Conservation (phyloP, 2,797 vertebrate species). For the Petrocephalus schoutedeni region DNA sequence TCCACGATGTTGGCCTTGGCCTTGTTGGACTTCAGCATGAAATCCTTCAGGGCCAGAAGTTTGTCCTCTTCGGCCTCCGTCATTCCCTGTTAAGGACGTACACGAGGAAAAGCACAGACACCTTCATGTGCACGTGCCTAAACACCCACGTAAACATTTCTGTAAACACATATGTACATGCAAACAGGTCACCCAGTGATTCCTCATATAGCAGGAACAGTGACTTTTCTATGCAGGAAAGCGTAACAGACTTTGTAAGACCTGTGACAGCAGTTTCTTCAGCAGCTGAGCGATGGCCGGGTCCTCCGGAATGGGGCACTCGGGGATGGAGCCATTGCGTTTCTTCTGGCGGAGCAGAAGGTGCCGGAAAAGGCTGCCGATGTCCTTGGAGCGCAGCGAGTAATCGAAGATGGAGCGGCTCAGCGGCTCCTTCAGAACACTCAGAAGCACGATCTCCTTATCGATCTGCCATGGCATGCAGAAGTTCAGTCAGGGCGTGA, state of each 20-base stretch:
- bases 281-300: slow-evolving; percentile 86
- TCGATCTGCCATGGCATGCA: slow-evolving; percentile 72
- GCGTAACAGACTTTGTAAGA: slow-evolving; percentile 40
- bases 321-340: slow-evolving; percentile 73
- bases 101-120: neutral
- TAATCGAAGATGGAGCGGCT: slow-evolving; percentile 97
- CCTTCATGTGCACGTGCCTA: neutral
- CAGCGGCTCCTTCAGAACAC: slow-evolving; percentile 90
- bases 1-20: slow-evolving; percentile 93
- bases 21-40: slow-evolving; percentile 95
- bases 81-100: slow-evolving; percentile 74
- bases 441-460: slow-evolving; percentile 90
- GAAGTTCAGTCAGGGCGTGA: neutral
- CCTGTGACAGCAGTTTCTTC: slow-evolving; percentile 95
- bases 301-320: slow-evolving; percentile 83
- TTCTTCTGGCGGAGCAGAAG: slow-evolving; percentile 89
- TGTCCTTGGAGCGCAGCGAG: slow-evolving; percentile 89
- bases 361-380: slow-evolving; percentile 84
- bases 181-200: neutral
- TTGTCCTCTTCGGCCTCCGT: slow-evolving; percentile 94
- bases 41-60: slow-evolving; percentile 89
- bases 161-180: slow-evolving; percentile 12
- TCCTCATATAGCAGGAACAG: neutral
- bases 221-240: neutral
- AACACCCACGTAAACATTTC: neutral